A percentile compares a stretch with the other conserved stretches of the same genome.
Evolutionary conservation across 2,113 vertebrate species (phyloP).

Genomic region (Spheniscus mendiculus): DNA sequence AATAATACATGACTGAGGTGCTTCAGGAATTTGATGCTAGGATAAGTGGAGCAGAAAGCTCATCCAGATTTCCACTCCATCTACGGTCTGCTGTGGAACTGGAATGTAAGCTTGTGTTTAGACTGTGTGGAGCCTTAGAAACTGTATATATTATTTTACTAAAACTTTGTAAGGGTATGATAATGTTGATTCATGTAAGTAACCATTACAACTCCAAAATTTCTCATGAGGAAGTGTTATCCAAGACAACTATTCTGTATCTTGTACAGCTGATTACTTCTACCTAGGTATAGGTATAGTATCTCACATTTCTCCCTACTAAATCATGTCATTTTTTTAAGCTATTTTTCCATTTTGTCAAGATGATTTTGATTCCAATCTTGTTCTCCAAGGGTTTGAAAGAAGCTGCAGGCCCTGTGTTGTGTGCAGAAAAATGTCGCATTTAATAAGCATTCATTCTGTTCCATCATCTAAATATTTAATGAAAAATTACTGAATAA

Average conservation of each 20-base stretch:
- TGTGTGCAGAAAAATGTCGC: background rate
- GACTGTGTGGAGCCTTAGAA: background rate
- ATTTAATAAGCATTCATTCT: background rate
- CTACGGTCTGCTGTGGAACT: background rate
- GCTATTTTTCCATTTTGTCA: background rate
- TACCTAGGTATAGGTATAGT: background rate
- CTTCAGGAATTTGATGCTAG: background rate
- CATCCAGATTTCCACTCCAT: background rate
- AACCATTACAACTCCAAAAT: background rate
- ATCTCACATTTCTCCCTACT: background rate
- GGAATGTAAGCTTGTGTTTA: background rate
- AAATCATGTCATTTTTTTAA: background rate
- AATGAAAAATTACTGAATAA: background rate
- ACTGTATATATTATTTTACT: background rate
- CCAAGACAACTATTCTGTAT: background rate
- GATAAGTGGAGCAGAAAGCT: background rate
- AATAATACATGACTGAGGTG: background rate
- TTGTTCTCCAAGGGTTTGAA: background rate
- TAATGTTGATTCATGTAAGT: background rate
- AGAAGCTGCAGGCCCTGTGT: background rate
- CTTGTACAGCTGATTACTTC: background rate
- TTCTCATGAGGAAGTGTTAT: background rate
- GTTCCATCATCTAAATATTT: background rate
- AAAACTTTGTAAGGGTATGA: background rate
- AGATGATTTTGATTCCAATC: background rate